Base-by-base conservation (phyloP, 64 coral and sea anemone genomes). In the Stichodactyla mertensii region DNA sequence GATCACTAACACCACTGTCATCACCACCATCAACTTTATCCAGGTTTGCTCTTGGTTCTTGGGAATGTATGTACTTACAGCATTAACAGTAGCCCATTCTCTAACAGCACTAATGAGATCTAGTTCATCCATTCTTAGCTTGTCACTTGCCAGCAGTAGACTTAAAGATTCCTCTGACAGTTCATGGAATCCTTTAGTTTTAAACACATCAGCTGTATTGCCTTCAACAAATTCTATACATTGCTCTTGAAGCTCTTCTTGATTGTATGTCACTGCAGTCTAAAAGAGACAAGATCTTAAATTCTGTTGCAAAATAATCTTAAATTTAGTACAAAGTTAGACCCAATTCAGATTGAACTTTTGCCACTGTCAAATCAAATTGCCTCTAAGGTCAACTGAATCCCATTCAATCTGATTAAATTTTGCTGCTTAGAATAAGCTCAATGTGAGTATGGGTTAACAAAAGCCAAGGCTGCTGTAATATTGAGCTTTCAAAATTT, bases 71-170 rank as follows among this genome's bases (percentile, higher is more conserved):
- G 62, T 20, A 66, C 62, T 88, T 91, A 99, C 97, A 36, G 97
- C 94, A 64, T 99, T 99, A 7, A 99, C 97, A 82, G 97, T 99
- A 22, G 97, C 97, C 97, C 97, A 99, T 91, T 95, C 97, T 77
- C 93, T 95, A 15, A 99, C 86, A 23, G 93, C 85, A 60, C 59
- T 74, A 12, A 99, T 56, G 18, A 99, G 84, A 45, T 95, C 97
- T 14, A 93, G 23, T 64, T 99, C 97, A 92, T 95, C 97, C 88
- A 99, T 95, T 85, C 87, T 90, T 23, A 99, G 64, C 19, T 95
- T 95, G 53, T 99, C 97, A 87, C 97, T 99, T 27, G 86, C 58
- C 0, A 99, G 77, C 6, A 99, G 78, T 51, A 91, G 36, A 23
- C 62, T 80, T 51, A 99, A 84, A 1, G 97, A 90, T 26, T 92